A percentile compares a stretch with the other conserved stretches of the same genome.
These are phyloP conservation scores for Centropus bengalensis DNA, from an alignment of 2,113 vertebrate genomes.

Conservation along the genomic window DNA sequence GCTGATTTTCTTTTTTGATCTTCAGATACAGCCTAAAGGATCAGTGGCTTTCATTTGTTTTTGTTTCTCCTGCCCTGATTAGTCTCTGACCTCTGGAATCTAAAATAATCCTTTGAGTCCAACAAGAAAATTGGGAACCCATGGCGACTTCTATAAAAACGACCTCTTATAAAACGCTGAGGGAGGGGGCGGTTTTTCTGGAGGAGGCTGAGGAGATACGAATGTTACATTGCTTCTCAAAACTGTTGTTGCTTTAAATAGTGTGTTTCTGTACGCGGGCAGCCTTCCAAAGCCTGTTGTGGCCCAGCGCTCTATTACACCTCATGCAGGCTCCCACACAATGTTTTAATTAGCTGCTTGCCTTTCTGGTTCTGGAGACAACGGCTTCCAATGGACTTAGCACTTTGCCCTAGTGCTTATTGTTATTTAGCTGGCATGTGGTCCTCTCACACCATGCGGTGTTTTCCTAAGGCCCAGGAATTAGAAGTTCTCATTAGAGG, in stretches of 20 bases:
- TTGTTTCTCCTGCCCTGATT: conserved; percentile 6
- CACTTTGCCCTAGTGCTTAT: background rate
- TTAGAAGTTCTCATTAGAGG: background rate
- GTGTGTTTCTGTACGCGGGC: conserved; percentile 28
- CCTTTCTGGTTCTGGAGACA: conserved; percentile 45
- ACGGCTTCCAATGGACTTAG: background rate
- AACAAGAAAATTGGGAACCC: conserved; percentile 25
- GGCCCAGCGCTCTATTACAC: conserved; percentile 46
- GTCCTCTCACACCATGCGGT: rapidly evolving
- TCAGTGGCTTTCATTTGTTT: conserved; percentile 33
- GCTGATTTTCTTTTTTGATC: background rate
- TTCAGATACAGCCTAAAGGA: background rate
- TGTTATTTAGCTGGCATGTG: background rate
- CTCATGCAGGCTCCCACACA: conserved; percentile 60
- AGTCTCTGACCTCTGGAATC: conserved; percentile 36
- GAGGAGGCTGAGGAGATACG: background rate
- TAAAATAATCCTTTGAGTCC: conserved; percentile 35
- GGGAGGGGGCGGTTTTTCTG: background rate
- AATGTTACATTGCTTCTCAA: background rate
- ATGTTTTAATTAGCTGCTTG: conserved; percentile 60
- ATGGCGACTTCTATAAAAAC: background rate
- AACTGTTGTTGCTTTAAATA: conserved; percentile 58
- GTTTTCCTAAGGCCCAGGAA: background rate
- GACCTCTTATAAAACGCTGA: background rate
- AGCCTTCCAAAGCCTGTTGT: conserved; percentile 46